phyloP scores from a whole-genome alignment of 2,888 invertebrate species.

The Temnothorax unifasciatus region DNA sequence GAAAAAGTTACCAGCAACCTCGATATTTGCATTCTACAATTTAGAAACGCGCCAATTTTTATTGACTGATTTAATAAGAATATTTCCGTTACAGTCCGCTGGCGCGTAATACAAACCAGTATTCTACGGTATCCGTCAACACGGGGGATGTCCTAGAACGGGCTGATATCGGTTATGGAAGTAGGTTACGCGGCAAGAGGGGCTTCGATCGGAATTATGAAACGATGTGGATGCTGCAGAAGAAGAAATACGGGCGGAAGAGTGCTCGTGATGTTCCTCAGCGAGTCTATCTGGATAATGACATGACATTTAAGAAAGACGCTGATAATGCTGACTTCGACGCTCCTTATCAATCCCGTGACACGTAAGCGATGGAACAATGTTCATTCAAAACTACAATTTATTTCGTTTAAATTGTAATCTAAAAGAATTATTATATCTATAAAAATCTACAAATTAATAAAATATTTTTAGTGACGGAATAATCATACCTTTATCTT shows the following conservation, averaged over 20 bases:
- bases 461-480: background rate
- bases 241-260: slow-evolving; percentile 48
- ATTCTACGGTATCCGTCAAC: slow-evolving; percentile 17
- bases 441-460: background rate
- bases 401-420: background rate
- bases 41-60: slow-evolving; percentile 26
- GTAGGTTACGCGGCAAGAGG: slow-evolving; percentile 67
- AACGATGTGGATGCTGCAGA: slow-evolving; percentile 35
- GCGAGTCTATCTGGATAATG: slow-evolving; percentile 62
- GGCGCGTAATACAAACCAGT: slow-evolving; percentile 27
- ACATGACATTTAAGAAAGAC: slow-evolving; percentile 62
- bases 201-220: slow-evolving; percentile 55
- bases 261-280: slow-evolving; percentile 27
- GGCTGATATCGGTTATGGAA: slow-evolving; percentile 9
- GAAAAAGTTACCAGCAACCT: background rate
- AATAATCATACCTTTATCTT: background rate
- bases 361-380: slow-evolving; percentile 48
- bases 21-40: slow-evolving; percentile 32
- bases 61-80: slow-evolving; percentile 41
- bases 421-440: background rate
- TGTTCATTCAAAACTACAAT: background rate
- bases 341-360: background rate
- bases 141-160: slow-evolving; percentile 6
- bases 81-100: slow-evolving; percentile 34
- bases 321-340: slow-evolving; percentile 46